phyloP scores from a whole-genome alignment of 1,140 invertebrate species.

The Pteromalus puparum region DNA sequence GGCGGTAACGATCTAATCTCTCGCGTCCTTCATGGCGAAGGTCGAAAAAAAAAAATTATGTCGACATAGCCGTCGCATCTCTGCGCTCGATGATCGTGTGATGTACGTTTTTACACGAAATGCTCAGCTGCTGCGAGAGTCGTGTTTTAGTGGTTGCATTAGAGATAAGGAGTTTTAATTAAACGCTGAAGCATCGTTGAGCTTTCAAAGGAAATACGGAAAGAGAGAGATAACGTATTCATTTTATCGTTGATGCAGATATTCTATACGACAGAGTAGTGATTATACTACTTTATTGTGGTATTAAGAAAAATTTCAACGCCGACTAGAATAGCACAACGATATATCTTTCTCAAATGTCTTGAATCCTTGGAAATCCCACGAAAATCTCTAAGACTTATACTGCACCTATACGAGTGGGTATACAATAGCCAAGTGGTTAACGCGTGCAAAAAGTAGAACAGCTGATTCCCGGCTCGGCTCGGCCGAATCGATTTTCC shows the following conservation, averaged over 20 bases:
- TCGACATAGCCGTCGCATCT: not conserved
- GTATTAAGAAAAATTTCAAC: not conserved
- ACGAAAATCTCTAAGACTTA: conserved; percentile 2
- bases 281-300: not conserved
- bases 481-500: conserved; percentile 60
- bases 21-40: not conserved
- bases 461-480: conserved; percentile 61
- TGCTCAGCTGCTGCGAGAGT: no score
- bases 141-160: not conserved
- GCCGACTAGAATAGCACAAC: not conserved
- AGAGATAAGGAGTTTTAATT: not conserved
- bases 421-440: not conserved
- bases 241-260: not conserved
- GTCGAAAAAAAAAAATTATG: not conserved
- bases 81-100: no score
- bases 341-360: not conserved
- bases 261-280: not conserved
- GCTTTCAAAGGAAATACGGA: not conserved
- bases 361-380: conserved; percentile 29
- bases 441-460: conserved; percentile 49
- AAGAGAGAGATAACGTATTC: not conserved
- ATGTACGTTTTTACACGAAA: no score
- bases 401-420: not conserved
- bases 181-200: not conserved
- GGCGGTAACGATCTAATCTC: no score